phyloP scores from a whole-genome alignment of 2,113 vertebrate genomes.

The Lynx canadensis region DNA sequence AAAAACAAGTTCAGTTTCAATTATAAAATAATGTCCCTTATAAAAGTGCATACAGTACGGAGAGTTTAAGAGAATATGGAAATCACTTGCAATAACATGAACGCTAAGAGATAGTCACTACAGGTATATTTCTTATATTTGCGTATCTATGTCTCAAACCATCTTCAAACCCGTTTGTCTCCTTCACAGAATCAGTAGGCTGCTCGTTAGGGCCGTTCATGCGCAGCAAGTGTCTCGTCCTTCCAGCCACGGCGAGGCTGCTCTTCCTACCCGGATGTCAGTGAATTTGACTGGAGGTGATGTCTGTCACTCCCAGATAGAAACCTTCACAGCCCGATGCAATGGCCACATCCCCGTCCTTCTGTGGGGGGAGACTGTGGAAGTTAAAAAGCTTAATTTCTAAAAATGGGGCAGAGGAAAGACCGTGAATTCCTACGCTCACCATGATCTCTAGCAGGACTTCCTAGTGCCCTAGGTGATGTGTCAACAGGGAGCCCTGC shows the following conservation, averaged over 20 bases:
- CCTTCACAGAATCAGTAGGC: too few species aligned
- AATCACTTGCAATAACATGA: background rate
- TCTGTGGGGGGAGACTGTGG: fast-evolving
- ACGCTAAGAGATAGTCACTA: fast-evolving
- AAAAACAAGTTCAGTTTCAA: background rate
- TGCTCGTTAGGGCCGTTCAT: fast-evolving
- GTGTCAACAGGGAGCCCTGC: fast-evolving
- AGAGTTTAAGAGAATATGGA: background rate
- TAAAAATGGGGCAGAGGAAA: background rate
- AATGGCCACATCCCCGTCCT: fast-evolving
- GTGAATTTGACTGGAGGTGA: fast-evolving
- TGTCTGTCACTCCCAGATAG: background rate
- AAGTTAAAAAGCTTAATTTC: background rate
- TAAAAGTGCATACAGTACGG: background rate
- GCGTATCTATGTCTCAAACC: background rate
- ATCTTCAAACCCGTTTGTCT: fast-evolving
- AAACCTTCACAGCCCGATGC: fast-evolving
- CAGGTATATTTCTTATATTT: fast-evolving
- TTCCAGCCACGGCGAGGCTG: fast-evolving
- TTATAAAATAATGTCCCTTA: background rate
- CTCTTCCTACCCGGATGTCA: fast-evolving
- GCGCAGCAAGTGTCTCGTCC: fast-evolving
- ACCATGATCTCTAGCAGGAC: background rate
- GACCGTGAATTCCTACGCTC: fast-evolving
- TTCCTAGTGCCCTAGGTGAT: too few species aligned